Conservation (phyloP, 2,797 vertebrate genomes). For the Dendrocincla fuliginosa region DNA sequence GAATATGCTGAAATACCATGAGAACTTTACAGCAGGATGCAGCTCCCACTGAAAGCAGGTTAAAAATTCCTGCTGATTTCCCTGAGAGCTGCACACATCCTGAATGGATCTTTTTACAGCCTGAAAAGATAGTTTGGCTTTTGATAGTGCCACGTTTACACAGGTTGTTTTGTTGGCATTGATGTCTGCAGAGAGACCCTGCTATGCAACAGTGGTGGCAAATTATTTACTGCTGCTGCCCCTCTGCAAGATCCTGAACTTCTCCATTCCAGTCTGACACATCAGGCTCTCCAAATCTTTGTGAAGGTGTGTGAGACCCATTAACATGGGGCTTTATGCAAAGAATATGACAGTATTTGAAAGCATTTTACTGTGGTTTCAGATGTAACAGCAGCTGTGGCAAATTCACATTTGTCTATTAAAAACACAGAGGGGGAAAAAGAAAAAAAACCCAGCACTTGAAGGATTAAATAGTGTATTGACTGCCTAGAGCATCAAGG, state of each 20-base stretch:
- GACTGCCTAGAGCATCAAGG: not conserved
- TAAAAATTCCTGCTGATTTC: not conserved
- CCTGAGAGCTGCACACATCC: not conserved
- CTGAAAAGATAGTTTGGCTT: not conserved
- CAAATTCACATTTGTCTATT: not conserved
- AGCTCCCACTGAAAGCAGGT: not conserved
- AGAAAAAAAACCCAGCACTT: not conserved
- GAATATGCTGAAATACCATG: not conserved
- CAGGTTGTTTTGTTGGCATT: not conserved
- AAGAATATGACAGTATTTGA: not conserved
- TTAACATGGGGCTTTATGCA: accelerated
- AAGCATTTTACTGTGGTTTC: not conserved
- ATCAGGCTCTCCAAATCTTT: not conserved
- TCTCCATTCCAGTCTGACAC: accelerated
- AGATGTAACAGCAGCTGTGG: not conserved
- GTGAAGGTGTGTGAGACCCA: not conserved
- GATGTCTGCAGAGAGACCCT: not conserved
- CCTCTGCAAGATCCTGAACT: not conserved
- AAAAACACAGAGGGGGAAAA: not conserved
- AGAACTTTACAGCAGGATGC: not conserved
- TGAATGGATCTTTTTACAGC: not conserved
- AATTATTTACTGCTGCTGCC: not conserved
- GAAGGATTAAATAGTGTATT: not conserved
- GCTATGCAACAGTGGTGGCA: not conserved
- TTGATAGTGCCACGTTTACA: not conserved